Evolutionary conservation across 2,888 invertebrate genomes (phyloP).

Genomic region (Acrobasis repandana): DNA sequence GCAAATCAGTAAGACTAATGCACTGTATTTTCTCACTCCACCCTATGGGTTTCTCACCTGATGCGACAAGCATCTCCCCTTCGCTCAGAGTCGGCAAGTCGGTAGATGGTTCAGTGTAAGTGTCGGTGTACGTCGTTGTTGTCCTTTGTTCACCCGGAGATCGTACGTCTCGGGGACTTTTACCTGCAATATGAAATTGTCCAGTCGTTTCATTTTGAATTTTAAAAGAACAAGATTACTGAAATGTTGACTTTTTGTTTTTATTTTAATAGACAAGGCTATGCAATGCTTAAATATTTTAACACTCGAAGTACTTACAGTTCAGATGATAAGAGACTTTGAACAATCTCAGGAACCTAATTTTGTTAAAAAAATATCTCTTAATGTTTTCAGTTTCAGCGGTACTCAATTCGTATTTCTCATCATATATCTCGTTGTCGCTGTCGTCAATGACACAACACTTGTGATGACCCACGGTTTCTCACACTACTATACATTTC

Average conservation of each 20-base stretch:
- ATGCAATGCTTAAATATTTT: too few species aligned
- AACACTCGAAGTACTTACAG: too few species aligned
- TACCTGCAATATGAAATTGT: conserved; percentile 19
- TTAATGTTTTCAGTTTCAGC: too few species aligned
- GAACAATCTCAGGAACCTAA: too few species aligned
- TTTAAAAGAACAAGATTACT: too few species aligned
- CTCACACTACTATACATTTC: too few species aligned
- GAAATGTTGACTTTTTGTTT: too few species aligned
- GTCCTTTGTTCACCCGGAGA: conserved; percentile 57
- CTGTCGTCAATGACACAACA: conserved; percentile 48
- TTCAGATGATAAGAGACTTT: too few species aligned
- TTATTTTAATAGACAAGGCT: too few species aligned
- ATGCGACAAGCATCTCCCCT: conserved; percentile 51
- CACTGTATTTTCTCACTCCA: background rate
- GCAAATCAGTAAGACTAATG: too few species aligned
- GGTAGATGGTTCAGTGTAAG: conserved; percentile 32
- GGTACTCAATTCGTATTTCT: conserved; percentile 16
- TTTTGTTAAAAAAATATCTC: too few species aligned
- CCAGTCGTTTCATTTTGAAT: too few species aligned
- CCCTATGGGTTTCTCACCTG: background rate
- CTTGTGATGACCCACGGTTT: background rate
- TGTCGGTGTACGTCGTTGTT: conserved; percentile 37
- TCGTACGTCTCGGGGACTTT: conserved; percentile 23
- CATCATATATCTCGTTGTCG: conserved; percentile 63
- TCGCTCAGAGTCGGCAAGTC: conserved; percentile 49